Percentiles rank a stretch among this genome's conserved stretches.
Evolutionary conservation across 2,888 invertebrate genomes (phyloP).

Genomic region (Diplazon laetatorius): DNA sequence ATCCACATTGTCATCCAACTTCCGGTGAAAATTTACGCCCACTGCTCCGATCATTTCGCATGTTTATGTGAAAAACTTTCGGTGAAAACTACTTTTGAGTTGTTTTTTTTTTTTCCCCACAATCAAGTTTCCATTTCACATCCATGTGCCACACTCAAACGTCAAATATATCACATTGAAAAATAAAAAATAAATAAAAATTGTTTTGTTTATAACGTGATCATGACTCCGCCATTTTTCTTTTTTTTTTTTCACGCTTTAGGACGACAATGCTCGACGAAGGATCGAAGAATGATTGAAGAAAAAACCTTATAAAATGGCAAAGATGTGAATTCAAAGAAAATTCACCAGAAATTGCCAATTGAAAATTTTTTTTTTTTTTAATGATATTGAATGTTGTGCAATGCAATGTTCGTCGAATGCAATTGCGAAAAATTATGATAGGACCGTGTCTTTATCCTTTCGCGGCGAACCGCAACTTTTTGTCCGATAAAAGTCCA

Average conservation of each 20-base stretch:
- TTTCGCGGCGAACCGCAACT: not conserved
- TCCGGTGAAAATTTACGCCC: too few species aligned
- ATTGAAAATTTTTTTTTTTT: too few species aligned
- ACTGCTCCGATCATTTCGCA: slow-evolving; percentile 10
- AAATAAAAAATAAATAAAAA: slow-evolving; percentile 21
- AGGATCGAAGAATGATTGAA: not conserved
- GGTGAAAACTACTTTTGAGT: too few species aligned
- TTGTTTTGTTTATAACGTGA: slow-evolving; percentile 15
- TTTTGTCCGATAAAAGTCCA: slow-evolving; percentile 31
- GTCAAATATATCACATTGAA: not conserved
- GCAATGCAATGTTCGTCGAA: not conserved
- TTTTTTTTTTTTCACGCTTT: not conserved
- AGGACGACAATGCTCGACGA: not conserved
- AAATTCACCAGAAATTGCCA: too few species aligned
- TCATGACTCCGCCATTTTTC: slow-evolving; percentile 29
- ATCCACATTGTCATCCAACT: slow-evolving; percentile 48
- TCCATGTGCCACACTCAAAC: slow-evolving; percentile 11
- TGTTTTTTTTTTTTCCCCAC: slow-evolving; percentile 38
- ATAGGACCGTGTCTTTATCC: not conserved
- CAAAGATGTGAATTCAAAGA: too few species aligned
- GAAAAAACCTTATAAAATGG: not conserved
- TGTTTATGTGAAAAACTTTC: slow-evolving; percentile 25
- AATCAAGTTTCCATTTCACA: slow-evolving; percentile 34
- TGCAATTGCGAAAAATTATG: not conserved
- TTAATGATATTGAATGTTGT: not conserved